Conservation (phyloP, 2,797 vertebrate species). For the Cossypha caffra region DNA sequence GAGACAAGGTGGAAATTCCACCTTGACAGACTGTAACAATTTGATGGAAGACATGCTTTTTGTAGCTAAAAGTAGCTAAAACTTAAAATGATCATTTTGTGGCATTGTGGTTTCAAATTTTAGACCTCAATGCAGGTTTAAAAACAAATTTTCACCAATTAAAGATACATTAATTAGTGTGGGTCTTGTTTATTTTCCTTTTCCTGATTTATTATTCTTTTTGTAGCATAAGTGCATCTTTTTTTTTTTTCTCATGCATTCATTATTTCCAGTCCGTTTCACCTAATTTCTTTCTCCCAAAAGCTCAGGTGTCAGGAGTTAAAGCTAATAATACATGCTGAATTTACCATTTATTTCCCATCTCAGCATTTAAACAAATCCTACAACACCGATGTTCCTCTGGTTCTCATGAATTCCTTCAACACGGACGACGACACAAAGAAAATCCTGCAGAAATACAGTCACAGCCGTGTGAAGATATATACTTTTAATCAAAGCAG, state of each 20-base stretch:
- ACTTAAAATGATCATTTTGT: background rate
- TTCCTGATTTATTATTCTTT: background rate
- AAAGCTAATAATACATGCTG: background rate
- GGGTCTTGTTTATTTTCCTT: background rate
- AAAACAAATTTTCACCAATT: background rate
- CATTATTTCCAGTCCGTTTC: background rate
- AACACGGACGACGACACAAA: constrained; percentile 94
- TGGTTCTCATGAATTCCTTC: constrained; percentile 86
- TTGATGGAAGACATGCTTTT: background rate
- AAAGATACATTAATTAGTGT: background rate
- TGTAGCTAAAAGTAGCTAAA: background rate
- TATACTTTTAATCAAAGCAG: constrained; percentile 98
- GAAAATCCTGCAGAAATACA: constrained; percentile 93
- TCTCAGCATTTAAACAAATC: constrained; percentile 93
- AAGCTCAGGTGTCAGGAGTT: background rate
- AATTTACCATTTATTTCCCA: constrained; percentile 48
- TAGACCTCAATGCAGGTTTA: background rate
- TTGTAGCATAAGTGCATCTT: background rate
- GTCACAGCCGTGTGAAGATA: constrained; percentile 89
- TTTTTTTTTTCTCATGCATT: background rate
- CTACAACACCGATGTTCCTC: constrained; percentile 87
- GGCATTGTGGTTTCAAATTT: background rate
- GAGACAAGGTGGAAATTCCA: background rate
- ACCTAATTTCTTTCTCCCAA: background rate
- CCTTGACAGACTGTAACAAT: background rate